phyloP scores from a whole-genome alignment of 2,113 vertebrate genomes.

The Albula goreensis region DNA sequence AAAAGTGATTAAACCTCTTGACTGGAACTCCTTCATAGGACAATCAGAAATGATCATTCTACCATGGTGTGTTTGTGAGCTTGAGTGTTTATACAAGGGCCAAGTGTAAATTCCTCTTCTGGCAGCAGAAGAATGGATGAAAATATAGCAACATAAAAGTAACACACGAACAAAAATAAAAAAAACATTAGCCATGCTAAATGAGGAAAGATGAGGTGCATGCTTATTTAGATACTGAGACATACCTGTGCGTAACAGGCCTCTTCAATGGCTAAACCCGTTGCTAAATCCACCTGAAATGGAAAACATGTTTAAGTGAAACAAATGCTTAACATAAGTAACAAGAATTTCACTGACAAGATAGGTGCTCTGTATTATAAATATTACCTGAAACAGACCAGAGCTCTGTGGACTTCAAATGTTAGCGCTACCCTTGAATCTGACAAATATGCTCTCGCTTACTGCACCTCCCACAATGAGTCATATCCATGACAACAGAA shows the following conservation, averaged over 20 bases:
- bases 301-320: constrained; percentile 22
- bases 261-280: constrained; percentile 95
- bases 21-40: too few relatives aligned
- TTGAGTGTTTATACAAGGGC: too few relatives aligned
- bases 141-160: too few relatives aligned
- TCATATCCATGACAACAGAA: constrained; percentile 23
- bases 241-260: constrained; percentile 96
- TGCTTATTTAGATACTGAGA: background rate
- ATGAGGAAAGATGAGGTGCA: background rate
- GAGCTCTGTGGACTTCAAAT: background rate
- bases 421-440: background rate
- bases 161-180: too few relatives aligned
- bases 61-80: too few relatives aligned
- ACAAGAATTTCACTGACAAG: background rate
- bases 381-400: background rate
- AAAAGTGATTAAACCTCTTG: too few relatives aligned
- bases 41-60: too few relatives aligned
- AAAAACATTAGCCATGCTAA: background rate
- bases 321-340: background rate
- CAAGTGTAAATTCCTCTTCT: too few relatives aligned
- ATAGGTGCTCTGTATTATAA: background rate
- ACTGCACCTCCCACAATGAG: background rate
- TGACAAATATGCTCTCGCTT: background rate
- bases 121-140: too few relatives aligned
- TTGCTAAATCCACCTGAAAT: constrained; percentile 89